Conservation (phyloP, 2,797 vertebrate species). For the Xenops minutus region DNA sequence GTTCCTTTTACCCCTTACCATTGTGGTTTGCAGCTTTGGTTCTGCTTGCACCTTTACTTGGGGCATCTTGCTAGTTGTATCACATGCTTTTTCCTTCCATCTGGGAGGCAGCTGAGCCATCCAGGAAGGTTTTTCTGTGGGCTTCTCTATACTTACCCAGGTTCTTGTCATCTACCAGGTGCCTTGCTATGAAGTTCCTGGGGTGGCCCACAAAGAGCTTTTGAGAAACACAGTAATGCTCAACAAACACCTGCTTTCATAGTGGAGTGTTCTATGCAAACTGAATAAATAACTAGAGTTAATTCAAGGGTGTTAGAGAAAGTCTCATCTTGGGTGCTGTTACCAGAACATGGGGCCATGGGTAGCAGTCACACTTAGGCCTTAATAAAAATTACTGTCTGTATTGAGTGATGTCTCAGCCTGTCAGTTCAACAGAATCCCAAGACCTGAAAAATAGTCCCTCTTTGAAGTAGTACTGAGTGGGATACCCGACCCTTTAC, state of each 20-base stretch:
- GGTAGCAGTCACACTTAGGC: background rate
- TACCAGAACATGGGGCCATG: background rate
- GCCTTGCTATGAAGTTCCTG: background rate
- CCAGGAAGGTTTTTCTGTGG: background rate
- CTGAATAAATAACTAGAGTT: background rate
- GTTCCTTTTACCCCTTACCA: background rate
- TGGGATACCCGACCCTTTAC: background rate
- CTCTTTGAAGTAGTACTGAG: background rate
- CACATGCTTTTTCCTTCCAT: background rate
- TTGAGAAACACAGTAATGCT: background rate
- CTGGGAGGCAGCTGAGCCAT: background rate
- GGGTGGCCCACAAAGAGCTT: background rate
- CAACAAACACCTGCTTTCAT: background rate
- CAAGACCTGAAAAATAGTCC: background rate
- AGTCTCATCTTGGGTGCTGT: background rate
- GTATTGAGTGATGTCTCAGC: background rate
- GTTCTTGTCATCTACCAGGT: background rate
- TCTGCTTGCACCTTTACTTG: background rate
- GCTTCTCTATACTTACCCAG: background rate
- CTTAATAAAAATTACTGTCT: background rate
- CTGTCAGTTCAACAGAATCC: background rate
- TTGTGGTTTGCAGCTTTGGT: background rate
- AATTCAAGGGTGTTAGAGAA: background rate
- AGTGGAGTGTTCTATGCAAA: background rate
- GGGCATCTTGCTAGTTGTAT: background rate